These are phyloP conservation scores for Pituophis catenifer DNA, from an alignment of 2,113 vertebrate genomes.

Conservation along the genomic window DNA sequence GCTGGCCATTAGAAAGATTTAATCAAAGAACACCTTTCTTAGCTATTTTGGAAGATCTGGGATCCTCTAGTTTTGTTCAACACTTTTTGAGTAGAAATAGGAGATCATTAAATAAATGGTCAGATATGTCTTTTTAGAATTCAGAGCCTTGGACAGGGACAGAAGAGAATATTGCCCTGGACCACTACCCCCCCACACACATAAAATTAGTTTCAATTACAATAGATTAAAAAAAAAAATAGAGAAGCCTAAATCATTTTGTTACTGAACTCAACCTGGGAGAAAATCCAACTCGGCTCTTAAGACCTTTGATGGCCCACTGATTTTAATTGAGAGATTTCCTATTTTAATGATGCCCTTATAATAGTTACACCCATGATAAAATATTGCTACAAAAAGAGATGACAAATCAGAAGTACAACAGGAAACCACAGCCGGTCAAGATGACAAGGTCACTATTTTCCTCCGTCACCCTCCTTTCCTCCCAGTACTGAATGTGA, in stretches of 20 bases:
- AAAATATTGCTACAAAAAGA: not conserved
- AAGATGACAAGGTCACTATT: not conserved
- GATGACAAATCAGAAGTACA: not conserved
- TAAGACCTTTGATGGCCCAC: not conserved
- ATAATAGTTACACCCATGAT: not conserved
- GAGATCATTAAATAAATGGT: not conserved
- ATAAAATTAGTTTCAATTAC: not conserved
- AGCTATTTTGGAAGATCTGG: not conserved
- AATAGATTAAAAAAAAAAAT: not conserved
- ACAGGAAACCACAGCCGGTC: not conserved
- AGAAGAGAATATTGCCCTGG: not conserved
- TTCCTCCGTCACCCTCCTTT: not conserved
- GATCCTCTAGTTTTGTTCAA: not conserved
- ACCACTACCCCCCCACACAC: not conserved
- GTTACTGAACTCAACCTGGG: not conserved
- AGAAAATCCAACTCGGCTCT: not conserved
- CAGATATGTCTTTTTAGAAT: not conserved
- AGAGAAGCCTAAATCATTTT: not conserved
- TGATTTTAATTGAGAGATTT: not conserved
- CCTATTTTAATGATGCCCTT: not conserved
- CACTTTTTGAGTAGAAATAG: not conserved
- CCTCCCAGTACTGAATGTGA: not conserved
- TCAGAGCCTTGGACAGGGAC: not conserved
- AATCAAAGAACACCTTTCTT: not conserved
- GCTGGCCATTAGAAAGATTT: not conserved